A percentile compares a stretch with the other conserved stretches of the same genome.
phyloP scores from a whole-genome alignment of 2,113 vertebrate species.

The Sciurus niger region DNA sequence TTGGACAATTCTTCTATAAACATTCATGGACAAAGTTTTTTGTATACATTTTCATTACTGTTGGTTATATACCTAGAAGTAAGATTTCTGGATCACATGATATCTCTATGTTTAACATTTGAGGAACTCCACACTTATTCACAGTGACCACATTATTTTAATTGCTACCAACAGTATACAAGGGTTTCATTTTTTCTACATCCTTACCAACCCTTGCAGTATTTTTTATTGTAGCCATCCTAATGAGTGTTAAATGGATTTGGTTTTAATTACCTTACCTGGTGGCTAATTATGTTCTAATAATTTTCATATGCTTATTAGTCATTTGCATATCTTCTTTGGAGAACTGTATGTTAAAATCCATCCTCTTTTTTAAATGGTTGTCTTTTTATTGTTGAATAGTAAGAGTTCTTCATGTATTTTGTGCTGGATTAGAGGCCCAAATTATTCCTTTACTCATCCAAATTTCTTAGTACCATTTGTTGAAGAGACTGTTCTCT shows the following conservation, averaged over 20 bases:
- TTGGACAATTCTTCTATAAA: neutral
- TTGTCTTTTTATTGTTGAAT: neutral
- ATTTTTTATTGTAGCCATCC: neutral
- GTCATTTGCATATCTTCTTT: neutral
- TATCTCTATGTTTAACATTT: neutral
- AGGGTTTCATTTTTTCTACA: neutral
- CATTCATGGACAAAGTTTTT: neutral
- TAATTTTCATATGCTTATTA: slow-evolving; percentile 11
- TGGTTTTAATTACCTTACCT: slow-evolving; percentile 16
- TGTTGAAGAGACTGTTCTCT: neutral
- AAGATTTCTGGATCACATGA: neutral
- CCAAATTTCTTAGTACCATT: neutral
- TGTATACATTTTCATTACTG: neutral
- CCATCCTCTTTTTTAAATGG: neutral
- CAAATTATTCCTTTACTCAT: neutral
- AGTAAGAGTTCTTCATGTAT: neutral
- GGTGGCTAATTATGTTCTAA: neutral
- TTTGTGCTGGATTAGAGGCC: neutral
- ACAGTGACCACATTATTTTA: neutral
- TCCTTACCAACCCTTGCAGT: neutral
- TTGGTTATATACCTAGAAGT: neutral
- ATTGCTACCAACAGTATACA: neutral
- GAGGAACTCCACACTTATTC: neutral
- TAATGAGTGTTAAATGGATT: neutral
- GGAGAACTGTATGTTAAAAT: neutral